phyloP scores from a whole-genome alignment of 2,113 vertebrate species.

The Clarias magur region DNA sequence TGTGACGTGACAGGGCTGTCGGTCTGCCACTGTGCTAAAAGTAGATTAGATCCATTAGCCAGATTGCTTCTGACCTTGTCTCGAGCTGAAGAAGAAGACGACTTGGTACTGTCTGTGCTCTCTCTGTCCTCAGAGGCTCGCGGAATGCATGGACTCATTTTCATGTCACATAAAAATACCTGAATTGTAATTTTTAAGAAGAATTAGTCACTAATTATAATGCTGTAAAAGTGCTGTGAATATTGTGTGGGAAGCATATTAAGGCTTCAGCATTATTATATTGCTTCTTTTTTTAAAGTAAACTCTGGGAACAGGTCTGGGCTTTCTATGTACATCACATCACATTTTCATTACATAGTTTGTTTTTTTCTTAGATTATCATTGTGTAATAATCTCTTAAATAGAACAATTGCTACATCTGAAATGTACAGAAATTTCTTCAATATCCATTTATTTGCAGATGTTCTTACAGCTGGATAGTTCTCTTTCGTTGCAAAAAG shows the following conservation, averaged over 20 bases:
- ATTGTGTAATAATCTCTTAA: background rate
- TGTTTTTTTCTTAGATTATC: background rate
- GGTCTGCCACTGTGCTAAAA: conserved; percentile 62
- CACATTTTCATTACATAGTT: background rate
- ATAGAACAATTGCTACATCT: background rate
- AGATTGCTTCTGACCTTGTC: conserved; percentile 64
- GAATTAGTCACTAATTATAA: background rate
- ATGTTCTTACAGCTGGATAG: background rate
- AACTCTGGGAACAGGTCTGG: background rate
- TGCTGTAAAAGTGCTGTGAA: background rate
- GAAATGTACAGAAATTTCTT: background rate
- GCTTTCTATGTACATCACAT: background rate
- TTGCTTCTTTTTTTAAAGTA: background rate
- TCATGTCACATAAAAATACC: background rate
- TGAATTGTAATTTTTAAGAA: background rate
- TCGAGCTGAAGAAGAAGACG: conserved; percentile 34
- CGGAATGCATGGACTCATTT: background rate
- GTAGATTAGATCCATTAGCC: conserved; percentile 65
- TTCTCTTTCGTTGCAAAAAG: background rate
- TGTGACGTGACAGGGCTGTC: conserved; percentile 64
- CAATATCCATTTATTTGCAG: background rate
- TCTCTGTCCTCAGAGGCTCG: background rate
- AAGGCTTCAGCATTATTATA: background rate
- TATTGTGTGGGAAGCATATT: background rate
- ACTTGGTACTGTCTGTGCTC: conserved; percentile 23